Evolutionary conservation across 1,140 invertebrate species (phyloP), one percentile per base, ranked within the genome.

Genomic region (Pogonomyrmex barbatus): DNA sequence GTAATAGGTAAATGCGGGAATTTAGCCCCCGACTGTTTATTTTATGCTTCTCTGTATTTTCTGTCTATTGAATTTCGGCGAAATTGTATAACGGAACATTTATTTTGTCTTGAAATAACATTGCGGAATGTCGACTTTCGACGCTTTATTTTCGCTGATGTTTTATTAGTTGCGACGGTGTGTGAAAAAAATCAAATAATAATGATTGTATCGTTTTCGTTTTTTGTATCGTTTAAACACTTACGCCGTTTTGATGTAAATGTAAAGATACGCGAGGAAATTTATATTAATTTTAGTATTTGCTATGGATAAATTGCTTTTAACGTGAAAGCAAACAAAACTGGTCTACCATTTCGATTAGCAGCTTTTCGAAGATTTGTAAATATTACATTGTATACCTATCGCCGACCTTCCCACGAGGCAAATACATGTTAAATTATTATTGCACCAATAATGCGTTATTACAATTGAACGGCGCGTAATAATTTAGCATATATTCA

Each of bases 21-120:
- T 83, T 82, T 82, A 82, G 67, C 30, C 54, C 36, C 24, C 24
- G 24, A 17, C 42, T 83, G 54, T 83, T 73, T 75, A 73, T 83
- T 83, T 83, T 83, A 73, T 73, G 67, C 67, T 82, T 17, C 54
- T 36, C 79, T 60, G 79, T 82, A 82, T 82, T 82, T 82, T 82
- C 79, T 83, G 68, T 73, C 68, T 39, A 83, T 83, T 83, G 79
- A 83, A 83, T 75, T 83, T 45, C 73, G 17, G 33, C 68, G 68
- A 60, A 83, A 83, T 83, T 83, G 54, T 60, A 62, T 73, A 45
- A 24, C 68, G 42, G 56, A 60, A 60, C 70, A 83, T 83, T 83
- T 83, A 75, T 83, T 83, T 47, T 83, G 54, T 71, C 54, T 47
- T 50, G 42, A 75, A 73, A 83, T 75, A 83, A 75, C 79, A 60